Evolutionary conservation across 1,140 invertebrate genomes (phyloP).

Genomic region (Camponotus pennsylvanicus): DNA sequence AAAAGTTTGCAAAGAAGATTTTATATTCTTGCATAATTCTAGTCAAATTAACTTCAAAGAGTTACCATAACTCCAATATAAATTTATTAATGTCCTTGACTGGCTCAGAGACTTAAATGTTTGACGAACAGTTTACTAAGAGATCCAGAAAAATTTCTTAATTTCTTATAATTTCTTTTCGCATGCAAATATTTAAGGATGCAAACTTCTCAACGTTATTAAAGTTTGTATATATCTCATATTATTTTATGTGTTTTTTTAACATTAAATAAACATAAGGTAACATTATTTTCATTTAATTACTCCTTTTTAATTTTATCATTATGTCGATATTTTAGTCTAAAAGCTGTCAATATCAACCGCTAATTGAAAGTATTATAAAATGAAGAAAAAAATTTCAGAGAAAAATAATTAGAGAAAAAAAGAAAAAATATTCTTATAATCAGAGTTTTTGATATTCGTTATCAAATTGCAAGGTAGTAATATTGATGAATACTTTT

Average conservation of each 20-base stretch:
- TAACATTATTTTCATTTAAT: not conserved
- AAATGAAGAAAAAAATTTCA: not conserved
- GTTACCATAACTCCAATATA: no score
- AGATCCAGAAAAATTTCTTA: slow-evolving; percentile 16
- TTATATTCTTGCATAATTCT: slow-evolving; percentile 11
- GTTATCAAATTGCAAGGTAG: not conserved
- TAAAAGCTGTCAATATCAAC: not conserved
- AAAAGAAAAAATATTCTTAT: no score
- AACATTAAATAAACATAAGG: not conserved
- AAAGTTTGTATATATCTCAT: not conserved
- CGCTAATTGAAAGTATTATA: not conserved
- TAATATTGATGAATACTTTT: not conserved
- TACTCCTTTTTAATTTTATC: not conserved
- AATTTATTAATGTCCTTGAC: slow-evolving; percentile 17
- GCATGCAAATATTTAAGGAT: not conserved
- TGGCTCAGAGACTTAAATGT: slow-evolving; percentile 21
- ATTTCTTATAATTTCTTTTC: slow-evolving; percentile 1
- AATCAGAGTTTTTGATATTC: not conserved
- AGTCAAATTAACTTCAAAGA: slow-evolving; percentile 45
- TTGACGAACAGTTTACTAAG: slow-evolving; percentile 16
- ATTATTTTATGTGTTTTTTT: not conserved
- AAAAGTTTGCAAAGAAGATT: slow-evolving; percentile 31
- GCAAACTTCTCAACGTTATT: not conserved
- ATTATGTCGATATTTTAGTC: not conserved
- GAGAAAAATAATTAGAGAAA: no score